Evolutionary conservation across 2,113 vertebrate species (phyloP).

Genomic region (Fulica atra): DNA sequence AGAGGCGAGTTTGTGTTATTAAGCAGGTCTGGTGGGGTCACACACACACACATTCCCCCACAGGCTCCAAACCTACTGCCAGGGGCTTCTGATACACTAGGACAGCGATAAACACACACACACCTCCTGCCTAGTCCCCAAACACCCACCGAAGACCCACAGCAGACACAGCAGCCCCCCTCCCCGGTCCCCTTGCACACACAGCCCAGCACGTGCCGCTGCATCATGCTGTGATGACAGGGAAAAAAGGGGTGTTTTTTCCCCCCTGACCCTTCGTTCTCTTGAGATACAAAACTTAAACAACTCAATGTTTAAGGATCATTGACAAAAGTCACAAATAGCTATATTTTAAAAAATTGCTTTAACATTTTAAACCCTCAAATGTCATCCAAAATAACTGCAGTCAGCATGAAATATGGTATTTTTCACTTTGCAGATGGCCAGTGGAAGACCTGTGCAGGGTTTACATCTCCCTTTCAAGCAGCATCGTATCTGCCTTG

Average conservation of each 20-base stretch:
- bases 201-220: neutral
- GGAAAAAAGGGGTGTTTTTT: neutral
- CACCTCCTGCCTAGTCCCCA: neutral
- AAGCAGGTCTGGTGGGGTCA: neutral
- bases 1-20: no score
- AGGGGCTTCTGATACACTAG: neutral
- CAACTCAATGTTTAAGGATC: conserved; percentile 23
- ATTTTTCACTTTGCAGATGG: conserved; percentile 9
- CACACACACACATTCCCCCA: rapidly evolving
- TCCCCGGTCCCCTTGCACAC: no score
- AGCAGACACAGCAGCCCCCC: neutral
- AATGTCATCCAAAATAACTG: conserved; percentile 31
- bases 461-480: neutral
- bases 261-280: neutral
- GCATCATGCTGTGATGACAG: neutral
- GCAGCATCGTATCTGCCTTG: neutral
- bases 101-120: neutral
- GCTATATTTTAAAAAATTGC: conserved; percentile 18
- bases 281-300: neutral
- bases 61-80: neutral
- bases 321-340: conserved; percentile 16
- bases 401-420: neutral
- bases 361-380: conserved; percentile 49
- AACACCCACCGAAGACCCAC: neutral
- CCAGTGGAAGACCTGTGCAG: neutral